These are phyloP conservation scores for Urocyon cinereoargenteus DNA, from an alignment of 2,797 vertebrate genomes.

Conservation along the genomic window DNA sequence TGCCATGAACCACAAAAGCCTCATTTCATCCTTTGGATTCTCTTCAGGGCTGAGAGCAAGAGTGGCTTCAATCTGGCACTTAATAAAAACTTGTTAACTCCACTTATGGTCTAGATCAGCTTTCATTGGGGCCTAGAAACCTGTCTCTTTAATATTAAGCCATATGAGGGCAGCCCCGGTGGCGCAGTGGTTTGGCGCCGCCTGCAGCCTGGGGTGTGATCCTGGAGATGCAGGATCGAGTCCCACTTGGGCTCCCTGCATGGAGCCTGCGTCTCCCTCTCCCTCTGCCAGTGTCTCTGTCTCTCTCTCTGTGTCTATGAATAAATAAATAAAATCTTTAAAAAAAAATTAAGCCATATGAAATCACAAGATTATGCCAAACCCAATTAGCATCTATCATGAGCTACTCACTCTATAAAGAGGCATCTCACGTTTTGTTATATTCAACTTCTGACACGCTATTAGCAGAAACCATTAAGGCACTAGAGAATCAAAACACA, in stretches of 20 bases:
- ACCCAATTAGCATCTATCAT: background rate
- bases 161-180: too few species aligned
- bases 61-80: background rate
- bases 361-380: conserved; percentile 34
- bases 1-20: background rate
- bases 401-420: background rate
- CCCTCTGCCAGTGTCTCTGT: too few species aligned
- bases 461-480: conserved; percentile 56
- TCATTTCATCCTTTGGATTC: background rate
- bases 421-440: conserved; percentile 14
- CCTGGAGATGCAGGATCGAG: too few species aligned
- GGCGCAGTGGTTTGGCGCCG: too few species aligned
- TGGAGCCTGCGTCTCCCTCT: too few species aligned
- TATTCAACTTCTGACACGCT: conserved; percentile 40
- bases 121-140: background rate
- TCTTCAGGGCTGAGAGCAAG: background rate
- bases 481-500: conserved; percentile 53
- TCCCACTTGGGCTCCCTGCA: too few species aligned
- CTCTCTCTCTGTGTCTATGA: too few species aligned
- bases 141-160: conserved; percentile 32
- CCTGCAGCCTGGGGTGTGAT: too few species aligned
- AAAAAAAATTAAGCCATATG: background rate
- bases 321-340: too few species aligned
- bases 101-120: background rate
- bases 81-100: background rate